These are phyloP conservation scores for Trissolcus brochymenae DNA, from an alignment of 2,888 invertebrate species.

Conservation along the genomic window DNA sequence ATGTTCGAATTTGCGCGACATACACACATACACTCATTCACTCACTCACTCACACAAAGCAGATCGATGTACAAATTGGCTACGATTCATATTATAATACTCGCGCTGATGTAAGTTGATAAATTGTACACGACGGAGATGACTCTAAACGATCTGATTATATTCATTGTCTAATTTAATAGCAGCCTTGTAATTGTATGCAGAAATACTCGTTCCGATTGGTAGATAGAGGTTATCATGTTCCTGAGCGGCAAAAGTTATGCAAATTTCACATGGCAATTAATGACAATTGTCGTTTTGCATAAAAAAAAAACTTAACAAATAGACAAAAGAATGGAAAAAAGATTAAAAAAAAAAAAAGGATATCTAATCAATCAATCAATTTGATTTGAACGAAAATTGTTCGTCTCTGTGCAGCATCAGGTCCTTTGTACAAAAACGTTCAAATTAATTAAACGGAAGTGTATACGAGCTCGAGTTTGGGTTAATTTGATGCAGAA, in stretches of 20 bases:
- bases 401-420: background rate
- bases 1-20: background rate
- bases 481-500: too few relatives aligned
- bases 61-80: slow-evolving; percentile 43
- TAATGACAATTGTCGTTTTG: too few relatives aligned
- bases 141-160: slow-evolving; percentile 19
- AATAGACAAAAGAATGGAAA: too few relatives aligned
- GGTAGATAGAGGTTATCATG: background rate
- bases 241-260: too few relatives aligned
- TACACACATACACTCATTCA: background rate
- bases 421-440: background rate
- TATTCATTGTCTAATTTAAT: slow-evolving; percentile 30
- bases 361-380: too few relatives aligned
- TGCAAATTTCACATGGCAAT: too few relatives aligned
- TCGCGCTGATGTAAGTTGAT: slow-evolving; percentile 17
- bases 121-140: slow-evolving; percentile 10
- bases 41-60: slow-evolving; percentile 5
- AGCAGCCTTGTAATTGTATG: background rate
- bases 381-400: background rate
- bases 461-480: too few relatives aligned
- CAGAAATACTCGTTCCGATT: background rate
- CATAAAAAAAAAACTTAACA: too few relatives aligned
- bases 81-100: slow-evolving; percentile 31
- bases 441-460: too few relatives aligned
- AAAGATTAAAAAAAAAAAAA: too few relatives aligned